Percentiles rank a stretch among this genome's conserved stretches.
These are phyloP conservation scores for Mythimna impura DNA, from an alignment of 2,888 invertebrate genomes.

Conservation along the genomic window DNA sequence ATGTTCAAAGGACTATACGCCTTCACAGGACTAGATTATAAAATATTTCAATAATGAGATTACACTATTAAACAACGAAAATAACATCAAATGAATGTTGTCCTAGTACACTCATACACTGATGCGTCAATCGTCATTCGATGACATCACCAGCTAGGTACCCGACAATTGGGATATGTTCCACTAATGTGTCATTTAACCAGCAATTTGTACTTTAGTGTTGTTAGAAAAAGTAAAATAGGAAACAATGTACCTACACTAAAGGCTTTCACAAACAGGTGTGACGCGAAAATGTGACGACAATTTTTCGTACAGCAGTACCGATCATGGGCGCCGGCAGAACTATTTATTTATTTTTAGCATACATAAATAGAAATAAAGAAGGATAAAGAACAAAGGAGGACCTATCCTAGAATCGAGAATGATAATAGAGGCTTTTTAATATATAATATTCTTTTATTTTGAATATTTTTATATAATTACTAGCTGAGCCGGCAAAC, in stretches of 20 bases:
- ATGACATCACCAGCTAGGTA: constrained; percentile 23
- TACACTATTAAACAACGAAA: background rate
- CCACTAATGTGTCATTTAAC: background rate
- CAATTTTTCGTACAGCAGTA: background rate
- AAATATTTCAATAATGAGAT: background rate
- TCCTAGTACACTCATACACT: background rate
- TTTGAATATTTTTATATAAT: no score
- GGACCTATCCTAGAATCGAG: no score
- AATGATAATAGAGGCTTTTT: no score
- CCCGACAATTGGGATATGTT: background rate
- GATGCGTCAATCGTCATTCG: constrained; percentile 1
- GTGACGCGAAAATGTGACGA: background rate
- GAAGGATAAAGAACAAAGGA: no score
- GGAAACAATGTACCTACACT: background rate
- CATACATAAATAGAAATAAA: no score
- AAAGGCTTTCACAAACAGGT: background rate
- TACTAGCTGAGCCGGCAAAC: no score
- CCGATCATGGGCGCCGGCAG: background rate
- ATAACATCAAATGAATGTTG: constrained; percentile 4
- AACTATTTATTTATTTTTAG: no score
- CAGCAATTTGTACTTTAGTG: constrained; percentile 28
- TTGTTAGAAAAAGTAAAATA: background rate
- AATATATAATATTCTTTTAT: no score
- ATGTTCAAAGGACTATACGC: no score
- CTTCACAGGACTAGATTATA: no score